These are phyloP conservation scores for Sclerurus mexicanus DNA, from an alignment of 2,113 vertebrate species.

Conservation along the genomic window DNA sequence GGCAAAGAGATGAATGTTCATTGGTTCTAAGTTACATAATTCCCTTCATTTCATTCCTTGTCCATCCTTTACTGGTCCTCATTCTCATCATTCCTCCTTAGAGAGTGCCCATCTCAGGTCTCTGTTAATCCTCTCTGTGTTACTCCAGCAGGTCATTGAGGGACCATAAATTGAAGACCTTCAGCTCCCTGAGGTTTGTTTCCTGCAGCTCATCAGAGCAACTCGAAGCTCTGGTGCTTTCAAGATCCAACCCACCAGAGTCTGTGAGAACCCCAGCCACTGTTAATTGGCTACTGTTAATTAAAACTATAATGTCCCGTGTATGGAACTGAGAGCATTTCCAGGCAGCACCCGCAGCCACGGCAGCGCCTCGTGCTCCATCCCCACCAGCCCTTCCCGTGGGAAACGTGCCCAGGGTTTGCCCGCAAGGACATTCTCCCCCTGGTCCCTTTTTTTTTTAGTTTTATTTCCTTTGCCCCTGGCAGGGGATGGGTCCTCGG, in stretches of 20 bases:
- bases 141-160: background rate
- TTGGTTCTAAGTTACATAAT: background rate
- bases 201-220: background rate
- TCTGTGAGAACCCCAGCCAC: background rate
- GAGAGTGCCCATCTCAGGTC: background rate
- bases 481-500: rapidly evolving
- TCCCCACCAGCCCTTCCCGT: background rate
- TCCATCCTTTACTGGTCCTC: background rate
- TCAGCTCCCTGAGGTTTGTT: background rate
- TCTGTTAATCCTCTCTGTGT: background rate
- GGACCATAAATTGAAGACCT: background rate
- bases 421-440: rapidly evolving
- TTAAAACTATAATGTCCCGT: background rate
- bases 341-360: rapidly evolving
- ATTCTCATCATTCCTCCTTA: background rate
- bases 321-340: background rate
- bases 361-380: background rate
- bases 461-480: background rate
- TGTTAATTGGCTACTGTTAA: background rate
- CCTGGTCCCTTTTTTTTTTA: rapidly evolving
- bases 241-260: background rate
- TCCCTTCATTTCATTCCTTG: background rate
- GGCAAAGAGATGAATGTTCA: background rate
- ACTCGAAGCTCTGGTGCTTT: background rate
- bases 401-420: background rate